phyloP scores from a whole-genome alignment of 1,140 invertebrate species.

The Bombus breviceps region DNA sequence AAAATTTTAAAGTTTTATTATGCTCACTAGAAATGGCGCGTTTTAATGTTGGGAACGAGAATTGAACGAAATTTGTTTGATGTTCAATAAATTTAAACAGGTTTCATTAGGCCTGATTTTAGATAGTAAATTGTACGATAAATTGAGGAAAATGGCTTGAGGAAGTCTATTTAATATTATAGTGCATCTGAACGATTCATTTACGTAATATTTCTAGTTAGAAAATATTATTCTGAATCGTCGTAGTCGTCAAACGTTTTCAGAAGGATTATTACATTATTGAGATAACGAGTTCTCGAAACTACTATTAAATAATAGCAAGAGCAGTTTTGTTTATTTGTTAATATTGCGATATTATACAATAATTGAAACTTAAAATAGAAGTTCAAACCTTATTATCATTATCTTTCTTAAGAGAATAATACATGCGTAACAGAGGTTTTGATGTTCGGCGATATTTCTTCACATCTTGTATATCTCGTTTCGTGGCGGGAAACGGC shows the following conservation, averaged over 20 bases:
- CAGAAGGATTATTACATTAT: too few species aligned
- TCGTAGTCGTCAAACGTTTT: too few species aligned
- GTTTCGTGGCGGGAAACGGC: neutral
- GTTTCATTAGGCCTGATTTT: neutral
- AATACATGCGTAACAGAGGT: neutral
- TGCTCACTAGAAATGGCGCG: neutral
- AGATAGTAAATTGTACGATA: neutral
- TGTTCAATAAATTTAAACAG: neutral
- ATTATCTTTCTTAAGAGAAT: neutral
- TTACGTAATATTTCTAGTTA: too few species aligned
- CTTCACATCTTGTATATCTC: neutral
- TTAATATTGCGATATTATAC: too few species aligned
- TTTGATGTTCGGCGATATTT: neutral
- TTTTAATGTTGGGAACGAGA: neutral
- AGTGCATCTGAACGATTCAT: too few species aligned
- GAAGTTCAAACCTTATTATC: too few species aligned
- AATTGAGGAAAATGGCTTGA: neutral
- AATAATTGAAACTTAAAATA: too few species aligned
- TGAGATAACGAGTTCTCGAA: too few species aligned
- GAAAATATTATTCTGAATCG: too few species aligned
- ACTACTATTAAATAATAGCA: too few species aligned
- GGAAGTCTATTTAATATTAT: neutral
- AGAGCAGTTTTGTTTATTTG: too few species aligned
- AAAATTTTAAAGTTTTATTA: neutral
- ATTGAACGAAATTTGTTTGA: neutral